phyloP scores from a whole-genome alignment of 2,797 vertebrate genomes.

The Macropus fuliginosus region DNA sequence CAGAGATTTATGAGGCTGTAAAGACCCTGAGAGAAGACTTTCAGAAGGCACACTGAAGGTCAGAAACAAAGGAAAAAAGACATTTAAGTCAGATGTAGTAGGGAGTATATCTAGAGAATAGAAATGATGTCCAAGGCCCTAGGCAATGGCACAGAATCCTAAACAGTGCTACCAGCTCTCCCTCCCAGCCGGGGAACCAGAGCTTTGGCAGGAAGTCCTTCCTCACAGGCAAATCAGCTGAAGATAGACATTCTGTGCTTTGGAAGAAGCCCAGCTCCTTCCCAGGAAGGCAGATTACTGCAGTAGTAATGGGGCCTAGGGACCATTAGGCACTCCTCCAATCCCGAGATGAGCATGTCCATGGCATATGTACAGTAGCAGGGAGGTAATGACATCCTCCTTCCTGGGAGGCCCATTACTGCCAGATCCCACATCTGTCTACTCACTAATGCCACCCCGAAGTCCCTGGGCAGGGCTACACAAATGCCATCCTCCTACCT shows the following conservation, averaged over 20 bases:
- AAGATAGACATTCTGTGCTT: conserved; percentile 8
- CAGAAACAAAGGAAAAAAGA: neutral
- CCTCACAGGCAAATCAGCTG: neutral
- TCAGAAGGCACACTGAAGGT: neutral
- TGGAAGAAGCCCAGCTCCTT: neutral
- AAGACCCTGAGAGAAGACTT: neutral
- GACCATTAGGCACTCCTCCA: conserved; percentile 9
- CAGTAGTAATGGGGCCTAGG: neutral
- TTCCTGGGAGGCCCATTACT: neutral
- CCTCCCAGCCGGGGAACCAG: neutral
- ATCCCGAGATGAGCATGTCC: neutral
- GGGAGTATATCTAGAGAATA: neutral
- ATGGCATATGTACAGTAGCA: conserved; percentile 12
- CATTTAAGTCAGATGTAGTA: conserved; percentile 5
- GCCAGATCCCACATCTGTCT: conserved; percentile 18
- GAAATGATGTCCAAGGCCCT: neutral
- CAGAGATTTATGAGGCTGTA: neutral
- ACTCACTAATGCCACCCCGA: neutral
- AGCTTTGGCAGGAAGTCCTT: conserved; percentile 1
- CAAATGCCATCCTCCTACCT: neutral
- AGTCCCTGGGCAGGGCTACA: neutral
- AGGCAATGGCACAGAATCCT: neutral
- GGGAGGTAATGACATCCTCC: neutral
- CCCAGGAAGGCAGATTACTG: neutral
- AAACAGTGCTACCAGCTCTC: neutral